Conservation (phyloP, 2,113 vertebrate genomes). For the Machaerirhynchus nigripectus region DNA sequence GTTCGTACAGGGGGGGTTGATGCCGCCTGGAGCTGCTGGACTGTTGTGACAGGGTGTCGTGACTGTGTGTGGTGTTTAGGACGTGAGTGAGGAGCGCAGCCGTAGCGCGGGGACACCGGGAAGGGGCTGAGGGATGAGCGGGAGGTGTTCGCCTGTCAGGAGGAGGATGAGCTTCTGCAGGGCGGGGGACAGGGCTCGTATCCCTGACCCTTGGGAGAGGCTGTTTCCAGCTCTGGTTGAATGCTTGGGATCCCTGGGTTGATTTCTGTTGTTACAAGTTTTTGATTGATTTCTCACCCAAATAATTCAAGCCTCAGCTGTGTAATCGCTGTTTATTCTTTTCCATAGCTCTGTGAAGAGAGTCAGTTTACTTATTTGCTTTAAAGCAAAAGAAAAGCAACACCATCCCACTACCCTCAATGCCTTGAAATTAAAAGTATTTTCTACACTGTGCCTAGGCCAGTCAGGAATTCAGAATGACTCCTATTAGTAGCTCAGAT, state of each 20-base stretch:
- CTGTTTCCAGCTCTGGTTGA: background rate
- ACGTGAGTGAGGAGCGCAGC: background rate
- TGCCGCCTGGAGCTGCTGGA: background rate
- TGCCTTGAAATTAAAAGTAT: background rate
- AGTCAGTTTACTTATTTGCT: background rate
- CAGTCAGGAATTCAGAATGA: background rate
- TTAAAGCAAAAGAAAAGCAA: background rate
- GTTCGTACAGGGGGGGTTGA: rapidly evolving
- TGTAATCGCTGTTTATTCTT: rapidly evolving
- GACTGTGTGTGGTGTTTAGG: background rate
- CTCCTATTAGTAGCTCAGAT: background rate
- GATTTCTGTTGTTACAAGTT: background rate
- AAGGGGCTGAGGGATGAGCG: background rate
- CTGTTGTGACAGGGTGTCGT: background rate
- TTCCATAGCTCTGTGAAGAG: rapidly evolving
- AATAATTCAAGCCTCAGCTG: background rate
- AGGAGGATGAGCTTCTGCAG: background rate
- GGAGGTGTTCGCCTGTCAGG: background rate
- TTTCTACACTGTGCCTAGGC: background rate
- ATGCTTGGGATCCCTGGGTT: background rate
- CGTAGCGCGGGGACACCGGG: background rate
- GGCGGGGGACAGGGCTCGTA: background rate
- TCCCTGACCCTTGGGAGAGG: background rate
- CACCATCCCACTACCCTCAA: too few species aligned
- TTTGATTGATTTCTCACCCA: background rate